Conservation (phyloP, 1,140 invertebrate genomes). For the Sycophaga agraensis region DNA sequence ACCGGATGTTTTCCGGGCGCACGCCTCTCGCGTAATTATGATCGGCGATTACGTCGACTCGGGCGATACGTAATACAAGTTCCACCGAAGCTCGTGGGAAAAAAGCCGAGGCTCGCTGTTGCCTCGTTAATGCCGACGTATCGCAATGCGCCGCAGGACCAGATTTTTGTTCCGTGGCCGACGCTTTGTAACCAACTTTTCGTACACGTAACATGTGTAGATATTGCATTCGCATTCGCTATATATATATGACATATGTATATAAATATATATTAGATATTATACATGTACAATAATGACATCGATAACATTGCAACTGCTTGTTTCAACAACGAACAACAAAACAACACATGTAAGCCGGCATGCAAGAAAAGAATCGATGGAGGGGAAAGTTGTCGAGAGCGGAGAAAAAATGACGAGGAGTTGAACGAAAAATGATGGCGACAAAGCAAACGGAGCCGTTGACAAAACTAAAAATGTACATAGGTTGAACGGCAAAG, state of each 20-base stretch:
- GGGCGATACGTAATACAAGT: background rate
- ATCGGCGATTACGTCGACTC: conserved; percentile 11
- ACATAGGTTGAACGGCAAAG: too few relatives aligned
- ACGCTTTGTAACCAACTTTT: conserved; percentile 10
- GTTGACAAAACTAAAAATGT: background rate
- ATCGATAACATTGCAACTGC: conserved; percentile 13
- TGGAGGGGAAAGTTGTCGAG: conserved; percentile 1
- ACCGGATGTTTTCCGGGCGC: conserved; percentile 1
- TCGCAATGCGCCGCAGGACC: too few relatives aligned
- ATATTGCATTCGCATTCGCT: too few relatives aligned
- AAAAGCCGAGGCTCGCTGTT: background rate
- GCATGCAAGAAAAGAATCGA: conserved; percentile 29
- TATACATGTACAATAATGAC: background rate
- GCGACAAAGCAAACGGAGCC: background rate
- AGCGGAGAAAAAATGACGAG: background rate
- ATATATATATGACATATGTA: conserved; percentile 12
- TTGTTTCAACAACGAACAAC: background rate
- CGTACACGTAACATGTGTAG: too few relatives aligned
- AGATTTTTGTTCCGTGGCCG: background rate
- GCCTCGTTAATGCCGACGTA: too few relatives aligned
- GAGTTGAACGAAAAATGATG: background rate
- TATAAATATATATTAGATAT: background rate
- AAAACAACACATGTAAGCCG: conserved; percentile 19
- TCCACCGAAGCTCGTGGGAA: background rate
- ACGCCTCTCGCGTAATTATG: conserved; percentile 8